Evolutionary conservation across 2,797 vertebrate genomes (phyloP).

Genomic region (Falco naumanni): DNA sequence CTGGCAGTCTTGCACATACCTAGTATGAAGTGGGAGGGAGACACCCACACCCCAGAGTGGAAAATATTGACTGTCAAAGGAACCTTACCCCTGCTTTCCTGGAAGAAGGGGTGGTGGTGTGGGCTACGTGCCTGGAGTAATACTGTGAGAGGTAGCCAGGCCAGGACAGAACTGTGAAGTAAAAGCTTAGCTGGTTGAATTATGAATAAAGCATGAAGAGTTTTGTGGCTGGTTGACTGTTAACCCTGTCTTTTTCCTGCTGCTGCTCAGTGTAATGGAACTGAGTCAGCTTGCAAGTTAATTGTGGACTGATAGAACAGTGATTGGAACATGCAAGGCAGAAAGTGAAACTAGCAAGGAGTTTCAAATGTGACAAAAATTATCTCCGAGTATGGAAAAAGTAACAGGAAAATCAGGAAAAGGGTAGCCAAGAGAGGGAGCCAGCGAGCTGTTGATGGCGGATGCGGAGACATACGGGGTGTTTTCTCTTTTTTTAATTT

Average conservation of each 20-base stretch:
- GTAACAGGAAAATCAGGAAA: neutral
- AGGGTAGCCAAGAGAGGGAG: neutral
- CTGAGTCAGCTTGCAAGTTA: neutral
- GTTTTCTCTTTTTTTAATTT: neutral
- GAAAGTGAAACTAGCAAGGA: neutral
- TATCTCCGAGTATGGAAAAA: neutral
- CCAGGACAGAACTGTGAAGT: neutral
- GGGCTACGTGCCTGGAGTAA: neutral
- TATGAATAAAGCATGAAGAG: neutral
- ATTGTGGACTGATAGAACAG: neutral
- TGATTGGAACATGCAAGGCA: neutral
- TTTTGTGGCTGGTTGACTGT: neutral
- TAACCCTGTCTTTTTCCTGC: neutral
- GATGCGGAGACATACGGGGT: neutral
- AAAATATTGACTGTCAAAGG: neutral
- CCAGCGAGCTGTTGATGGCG: neutral
- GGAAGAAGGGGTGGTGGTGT: neutral
- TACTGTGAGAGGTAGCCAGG: neutral
- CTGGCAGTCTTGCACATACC: neutral
- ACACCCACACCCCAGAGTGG: fast-evolving
- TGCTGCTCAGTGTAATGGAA: neutral
- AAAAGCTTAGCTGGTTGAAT: neutral
- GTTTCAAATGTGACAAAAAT: neutral
- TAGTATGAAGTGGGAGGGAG: fast-evolving
- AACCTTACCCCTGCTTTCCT: neutral